phyloP scores from a whole-genome alignment of 1,140 invertebrate genomes.

The Hirudo medicinalis region DNA sequence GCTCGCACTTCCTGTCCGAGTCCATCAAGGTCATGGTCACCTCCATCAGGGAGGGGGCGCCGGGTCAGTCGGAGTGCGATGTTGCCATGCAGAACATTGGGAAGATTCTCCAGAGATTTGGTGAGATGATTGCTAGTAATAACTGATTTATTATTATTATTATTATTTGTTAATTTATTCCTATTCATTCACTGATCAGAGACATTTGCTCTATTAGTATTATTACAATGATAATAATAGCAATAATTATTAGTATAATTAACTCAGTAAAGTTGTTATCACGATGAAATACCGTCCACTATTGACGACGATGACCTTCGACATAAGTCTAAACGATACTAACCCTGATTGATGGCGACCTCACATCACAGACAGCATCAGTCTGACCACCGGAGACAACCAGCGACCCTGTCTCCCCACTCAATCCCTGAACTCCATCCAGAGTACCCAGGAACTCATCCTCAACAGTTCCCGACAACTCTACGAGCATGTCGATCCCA shows the following conservation, averaged over 20 bases:
- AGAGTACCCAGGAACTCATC: constrained; percentile 56
- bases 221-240: no score
- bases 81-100: constrained; percentile 64
- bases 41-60: constrained; percentile 83
- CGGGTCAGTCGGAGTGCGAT: constrained; percentile 85
- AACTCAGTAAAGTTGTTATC: no score
- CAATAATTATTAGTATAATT: no score
- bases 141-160: not conserved
- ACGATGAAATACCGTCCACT: no score
- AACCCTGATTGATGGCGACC: no score
- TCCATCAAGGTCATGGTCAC: constrained; percentile 84
- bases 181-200: no score
- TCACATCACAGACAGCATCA: no score
- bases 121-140: not conserved
- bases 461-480: constrained; percentile 46
- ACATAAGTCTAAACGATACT: no score
- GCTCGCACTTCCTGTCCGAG: constrained; percentile 87
- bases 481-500: constrained; percentile 57
- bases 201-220: no score
- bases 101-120: constrained; percentile 50
- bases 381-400: no score
- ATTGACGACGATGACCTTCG: no score
- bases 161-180: no score
- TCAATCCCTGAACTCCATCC: constrained; percentile 47
- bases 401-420: constrained; percentile 34